phyloP scores from a whole-genome alignment of 2,888 invertebrate genomes.

The Eucera pruinosa region DNA sequence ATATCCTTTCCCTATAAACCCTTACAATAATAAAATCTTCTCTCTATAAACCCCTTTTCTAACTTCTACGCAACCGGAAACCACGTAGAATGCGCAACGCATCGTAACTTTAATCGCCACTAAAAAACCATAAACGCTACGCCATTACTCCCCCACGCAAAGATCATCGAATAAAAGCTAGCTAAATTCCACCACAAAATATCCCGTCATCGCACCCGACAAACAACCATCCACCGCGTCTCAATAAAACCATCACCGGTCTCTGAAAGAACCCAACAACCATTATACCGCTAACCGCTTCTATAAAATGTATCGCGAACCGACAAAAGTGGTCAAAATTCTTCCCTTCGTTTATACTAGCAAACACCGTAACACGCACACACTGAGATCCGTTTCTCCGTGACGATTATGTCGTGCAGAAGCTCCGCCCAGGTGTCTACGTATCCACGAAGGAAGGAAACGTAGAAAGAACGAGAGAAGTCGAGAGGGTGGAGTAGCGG shows the following conservation, averaged over 20 bases:
- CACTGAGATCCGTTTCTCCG: slow-evolving; percentile 4
- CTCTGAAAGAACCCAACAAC: slow-evolving; percentile 7
- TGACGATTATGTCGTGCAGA: slow-evolving; percentile 57
- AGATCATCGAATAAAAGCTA: slow-evolving; percentile 36
- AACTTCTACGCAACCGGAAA: no score
- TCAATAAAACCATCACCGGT: slow-evolving; percentile 56
- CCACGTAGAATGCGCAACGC: no score
- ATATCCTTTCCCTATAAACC: no score
- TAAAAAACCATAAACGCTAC: neutral
- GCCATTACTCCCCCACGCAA: no score
- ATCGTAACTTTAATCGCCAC: slow-evolving; percentile 38
- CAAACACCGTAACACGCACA: neutral
- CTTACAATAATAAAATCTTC: no score
- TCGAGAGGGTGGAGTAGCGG: slow-evolving; percentile 31
- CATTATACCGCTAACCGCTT: slow-evolving; percentile 46
- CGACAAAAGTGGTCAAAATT: slow-evolving; percentile 31
- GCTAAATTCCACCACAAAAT: slow-evolving; percentile 26
- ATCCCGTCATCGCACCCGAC: slow-evolving; percentile 43
- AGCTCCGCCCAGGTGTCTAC: slow-evolving; percentile 64
- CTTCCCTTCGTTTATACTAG: slow-evolving; percentile 31
- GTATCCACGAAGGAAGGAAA: slow-evolving; percentile 18
- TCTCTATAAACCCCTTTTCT: no score
- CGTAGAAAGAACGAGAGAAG: slow-evolving; percentile 36
- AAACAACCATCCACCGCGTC: slow-evolving; percentile 31
- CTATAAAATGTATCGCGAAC: slow-evolving; percentile 49